Evolutionary conservation across 2,888 invertebrate species (phyloP).

Genomic region (Malthinus flaveolus): DNA sequence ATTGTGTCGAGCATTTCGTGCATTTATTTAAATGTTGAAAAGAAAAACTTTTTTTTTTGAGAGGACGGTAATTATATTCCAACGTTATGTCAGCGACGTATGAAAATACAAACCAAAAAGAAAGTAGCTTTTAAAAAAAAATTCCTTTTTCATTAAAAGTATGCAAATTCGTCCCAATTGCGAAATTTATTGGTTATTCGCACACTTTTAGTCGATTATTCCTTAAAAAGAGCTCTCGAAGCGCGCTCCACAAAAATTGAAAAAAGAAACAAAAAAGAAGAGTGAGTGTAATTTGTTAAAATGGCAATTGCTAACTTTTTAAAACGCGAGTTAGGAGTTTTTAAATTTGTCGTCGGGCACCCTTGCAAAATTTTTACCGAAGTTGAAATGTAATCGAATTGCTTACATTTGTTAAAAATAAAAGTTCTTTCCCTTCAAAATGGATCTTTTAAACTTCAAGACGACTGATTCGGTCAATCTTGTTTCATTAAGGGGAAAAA

Average conservation of each 20-base stretch:
- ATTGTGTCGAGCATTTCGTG: too few species aligned
- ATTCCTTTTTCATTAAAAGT: constrained; percentile 1
- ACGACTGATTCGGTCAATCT: constrained; percentile 23
- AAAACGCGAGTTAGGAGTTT: constrained; percentile 55
- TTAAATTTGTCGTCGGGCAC: constrained; percentile 51
- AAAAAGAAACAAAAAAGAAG: constrained; percentile 51
- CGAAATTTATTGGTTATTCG: constrained; percentile 35
- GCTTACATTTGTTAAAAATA: constrained; percentile 41
- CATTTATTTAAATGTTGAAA: too few species aligned
- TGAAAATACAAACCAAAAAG: background rate
- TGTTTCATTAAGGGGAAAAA: constrained; percentile 25
- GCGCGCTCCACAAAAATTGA: too few species aligned
- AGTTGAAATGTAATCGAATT: constrained; percentile 47
- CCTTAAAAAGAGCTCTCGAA: constrained; percentile 43
- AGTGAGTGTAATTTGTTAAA: constrained; percentile 56
- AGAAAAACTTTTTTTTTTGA: too few species aligned
- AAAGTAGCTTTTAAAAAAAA: constrained; percentile 6
- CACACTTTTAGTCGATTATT: constrained; percentile 42
- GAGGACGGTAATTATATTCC: too few species aligned
- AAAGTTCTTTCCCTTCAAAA: constrained; percentile 30
- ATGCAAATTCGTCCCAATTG: constrained; percentile 17
- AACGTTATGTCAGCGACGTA: too few species aligned
- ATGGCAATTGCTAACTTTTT: constrained; percentile 54
- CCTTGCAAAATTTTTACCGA: constrained; percentile 39
- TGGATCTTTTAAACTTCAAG: constrained; percentile 23